phyloP scores from a whole-genome alignment of 2,113 vertebrate species.

The Pica pica region DNA sequence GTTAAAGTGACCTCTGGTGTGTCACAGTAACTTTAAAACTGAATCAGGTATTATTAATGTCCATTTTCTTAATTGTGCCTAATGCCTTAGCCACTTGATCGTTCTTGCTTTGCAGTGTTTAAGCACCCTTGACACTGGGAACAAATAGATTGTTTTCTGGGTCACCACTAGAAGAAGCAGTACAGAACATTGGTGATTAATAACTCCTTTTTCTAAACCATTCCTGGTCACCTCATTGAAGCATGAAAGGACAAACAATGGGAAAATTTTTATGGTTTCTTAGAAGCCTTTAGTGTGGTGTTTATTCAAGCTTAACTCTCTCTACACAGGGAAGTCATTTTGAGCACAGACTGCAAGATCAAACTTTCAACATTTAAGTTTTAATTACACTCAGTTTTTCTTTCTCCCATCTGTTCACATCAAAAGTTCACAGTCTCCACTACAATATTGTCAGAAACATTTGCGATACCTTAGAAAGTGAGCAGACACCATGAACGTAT shows the following conservation, averaged over 20 bases:
- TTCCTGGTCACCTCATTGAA: neutral
- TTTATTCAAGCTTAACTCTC: constrained; percentile 28
- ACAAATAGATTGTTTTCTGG: neutral
- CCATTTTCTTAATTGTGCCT: neutral
- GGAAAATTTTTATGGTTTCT: neutral
- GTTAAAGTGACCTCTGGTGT: neutral
- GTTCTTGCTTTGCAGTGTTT: neutral
- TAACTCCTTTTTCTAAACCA: neutral
- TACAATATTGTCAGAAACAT: neutral
- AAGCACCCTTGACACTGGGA: neutral
- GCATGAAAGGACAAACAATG: neutral
- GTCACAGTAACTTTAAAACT: neutral
- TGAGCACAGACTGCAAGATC: neutral
- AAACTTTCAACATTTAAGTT: constrained; percentile 6
- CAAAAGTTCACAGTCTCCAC: neutral
- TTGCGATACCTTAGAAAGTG: neutral
- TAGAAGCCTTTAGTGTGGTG: neutral
- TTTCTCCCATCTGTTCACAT: neutral
- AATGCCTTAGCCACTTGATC: neutral
- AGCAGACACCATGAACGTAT: neutral
- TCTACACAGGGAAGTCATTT: neutral
- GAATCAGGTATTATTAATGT: neutral
- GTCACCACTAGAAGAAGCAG: neutral
- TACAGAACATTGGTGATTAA: neutral
- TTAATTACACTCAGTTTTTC: constrained; percentile 15